Conservation (phyloP, 2,797 vertebrate species). For the Distichodus sexfasciatus region DNA sequence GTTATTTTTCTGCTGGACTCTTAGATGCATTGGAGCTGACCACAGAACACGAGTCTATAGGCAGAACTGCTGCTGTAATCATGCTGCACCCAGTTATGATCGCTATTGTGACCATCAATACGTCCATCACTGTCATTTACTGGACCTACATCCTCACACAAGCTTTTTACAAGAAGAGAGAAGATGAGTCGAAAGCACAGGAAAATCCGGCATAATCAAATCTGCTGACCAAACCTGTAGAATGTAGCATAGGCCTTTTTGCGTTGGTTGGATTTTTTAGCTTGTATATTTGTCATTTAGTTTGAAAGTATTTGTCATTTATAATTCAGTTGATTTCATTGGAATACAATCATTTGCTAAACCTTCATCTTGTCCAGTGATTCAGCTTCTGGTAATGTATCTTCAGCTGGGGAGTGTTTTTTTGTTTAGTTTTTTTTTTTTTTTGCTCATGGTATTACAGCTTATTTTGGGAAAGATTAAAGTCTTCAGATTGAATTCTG, state of each 20-base stretch:
- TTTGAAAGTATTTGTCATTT: neutral
- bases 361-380: neutral
- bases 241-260: neutral
- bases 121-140: conserved; percentile 55
- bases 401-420: neutral
- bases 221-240: neutral
- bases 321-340: neutral
- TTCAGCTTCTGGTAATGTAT: conserved; percentile 41
- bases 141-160: conserved; percentile 58
- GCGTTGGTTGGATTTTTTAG: neutral
- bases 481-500: neutral
- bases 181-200: conserved; percentile 33
- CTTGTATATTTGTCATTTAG: neutral
- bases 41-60: neutral
- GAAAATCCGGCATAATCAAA: conserved; percentile 39
- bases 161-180: conserved; percentile 44
- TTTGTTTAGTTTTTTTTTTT: neutral
- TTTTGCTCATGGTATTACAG: neutral
- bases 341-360: neutral
- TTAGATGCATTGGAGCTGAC: conserved; percentile 10
- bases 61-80: conserved; percentile 1
- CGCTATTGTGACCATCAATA: conserved; percentile 54
- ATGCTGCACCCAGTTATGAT: conserved; percentile 60
- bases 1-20: neutral
- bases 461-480: conserved; percentile 29